Evolutionary conservation across 1,140 invertebrate genomes (phyloP).

Genomic region (Phthorimaea operculella): DNA sequence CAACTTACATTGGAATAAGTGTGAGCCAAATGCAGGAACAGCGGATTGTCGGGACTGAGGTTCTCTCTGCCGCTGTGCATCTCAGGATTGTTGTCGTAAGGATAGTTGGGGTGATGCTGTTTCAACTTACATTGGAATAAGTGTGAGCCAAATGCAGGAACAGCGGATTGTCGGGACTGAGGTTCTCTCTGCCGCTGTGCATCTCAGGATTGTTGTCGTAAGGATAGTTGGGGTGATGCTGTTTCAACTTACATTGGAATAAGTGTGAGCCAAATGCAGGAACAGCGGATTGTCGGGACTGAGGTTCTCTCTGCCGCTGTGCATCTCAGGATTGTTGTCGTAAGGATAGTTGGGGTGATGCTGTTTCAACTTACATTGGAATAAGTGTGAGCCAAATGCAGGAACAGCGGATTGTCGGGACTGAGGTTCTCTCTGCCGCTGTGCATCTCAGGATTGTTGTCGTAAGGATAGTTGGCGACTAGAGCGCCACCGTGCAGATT

Average conservation of each 20-base stretch:
- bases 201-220: conserved; percentile 78
- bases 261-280: conserved; percentile 81
- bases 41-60: conserved; percentile 82
- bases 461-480: conserved; percentile 95
- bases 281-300: conserved; percentile 91
- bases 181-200: conserved; percentile 59
- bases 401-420: conserved; percentile 89
- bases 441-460: conserved; percentile 71
- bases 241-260: conserved; percentile 83
- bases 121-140: conserved; percentile 85
- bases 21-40: conserved; percentile 86
- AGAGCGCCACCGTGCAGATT: conserved; percentile 96
- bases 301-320: conserved; percentile 61
- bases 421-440: conserved; percentile 68
- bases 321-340: conserved; percentile 74
- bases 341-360: conserved; percentile 95
- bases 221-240: conserved; percentile 95
- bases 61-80: conserved; percentile 58
- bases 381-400: conserved; percentile 84
- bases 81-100: conserved; percentile 80
- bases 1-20: conserved; percentile 84
- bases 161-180: conserved; percentile 84
- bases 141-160: conserved; percentile 85
- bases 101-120: conserved; percentile 96
- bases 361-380: conserved; percentile 81